Conservation (phyloP, 2,888 invertebrate species). For the Eucriotettix oculatus region DNA sequence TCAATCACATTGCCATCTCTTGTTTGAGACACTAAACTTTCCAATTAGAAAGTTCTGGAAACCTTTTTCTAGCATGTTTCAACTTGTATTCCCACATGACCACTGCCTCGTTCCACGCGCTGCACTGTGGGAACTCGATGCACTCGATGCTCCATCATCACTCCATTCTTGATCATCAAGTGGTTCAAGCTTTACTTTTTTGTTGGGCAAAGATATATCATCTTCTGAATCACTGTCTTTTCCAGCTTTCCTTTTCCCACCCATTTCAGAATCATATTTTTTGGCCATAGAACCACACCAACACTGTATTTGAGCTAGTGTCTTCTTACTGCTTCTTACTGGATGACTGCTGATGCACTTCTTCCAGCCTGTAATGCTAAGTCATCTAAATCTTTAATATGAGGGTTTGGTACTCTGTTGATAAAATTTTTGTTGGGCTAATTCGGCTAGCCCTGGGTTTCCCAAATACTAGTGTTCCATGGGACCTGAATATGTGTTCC, state of each 20-base stretch:
- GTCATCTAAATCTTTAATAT: neutral
- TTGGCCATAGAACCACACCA: constrained; percentile 56
- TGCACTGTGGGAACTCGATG: too few species aligned
- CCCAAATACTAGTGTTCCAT: too few species aligned
- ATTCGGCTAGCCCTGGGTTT: too few species aligned
- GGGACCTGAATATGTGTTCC: too few species aligned
- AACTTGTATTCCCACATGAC: too few species aligned
- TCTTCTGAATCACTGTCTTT: constrained; percentile 33
- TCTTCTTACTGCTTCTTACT: constrained; percentile 61
- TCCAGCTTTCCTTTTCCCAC: constrained; percentile 29
- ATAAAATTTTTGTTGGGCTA: neutral
- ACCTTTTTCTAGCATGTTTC: too few species aligned
- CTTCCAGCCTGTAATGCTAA: neutral
- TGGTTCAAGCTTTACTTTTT: constrained; percentile 35
- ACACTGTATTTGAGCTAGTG: constrained; percentile 66
- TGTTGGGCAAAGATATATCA: constrained; percentile 30
- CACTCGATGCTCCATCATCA: neutral
- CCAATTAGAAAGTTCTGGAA: too few species aligned
- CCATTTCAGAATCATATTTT: neutral
- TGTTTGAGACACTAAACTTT: too few species aligned
- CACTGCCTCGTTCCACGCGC: too few species aligned
- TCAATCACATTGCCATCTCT: too few species aligned
- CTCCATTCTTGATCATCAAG: constrained; percentile 31
- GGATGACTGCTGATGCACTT: constrained; percentile 34
- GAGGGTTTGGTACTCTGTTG: neutral